These are phyloP conservation scores for Sitobion miscanthi DNA, from an alignment of 1,140 invertebrate species.

Conservation along the genomic window DNA sequence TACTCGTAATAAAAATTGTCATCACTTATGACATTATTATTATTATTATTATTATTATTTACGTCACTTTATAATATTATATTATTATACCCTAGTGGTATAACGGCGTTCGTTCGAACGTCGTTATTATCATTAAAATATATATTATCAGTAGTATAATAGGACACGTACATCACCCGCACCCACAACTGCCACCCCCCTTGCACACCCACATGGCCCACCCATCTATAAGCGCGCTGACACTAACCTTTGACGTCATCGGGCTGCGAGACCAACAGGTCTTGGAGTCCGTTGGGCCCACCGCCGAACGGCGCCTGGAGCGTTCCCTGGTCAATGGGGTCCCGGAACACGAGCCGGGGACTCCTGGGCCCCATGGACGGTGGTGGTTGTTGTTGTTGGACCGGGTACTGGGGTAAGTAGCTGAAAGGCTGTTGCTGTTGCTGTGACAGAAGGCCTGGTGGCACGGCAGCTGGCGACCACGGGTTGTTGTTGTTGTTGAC, in stretches of 20 bases:
- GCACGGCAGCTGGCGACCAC: conserved; percentile 30
- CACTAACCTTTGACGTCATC: conserved; percentile 59
- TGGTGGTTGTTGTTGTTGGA: conserved; percentile 58
- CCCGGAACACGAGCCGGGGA: conserved; percentile 66
- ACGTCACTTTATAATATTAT: neutral
- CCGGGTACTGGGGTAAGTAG: neutral
- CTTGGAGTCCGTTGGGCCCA: conserved; percentile 58
- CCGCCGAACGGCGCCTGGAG: conserved; percentile 59
- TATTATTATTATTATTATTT: neutral
- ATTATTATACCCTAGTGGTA: too few species aligned
- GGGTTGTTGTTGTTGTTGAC: neutral
- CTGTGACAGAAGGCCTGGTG: neutral
- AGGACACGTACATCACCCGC: neutral
- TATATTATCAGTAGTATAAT: neutral
- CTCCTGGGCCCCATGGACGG: conserved; percentile 66
- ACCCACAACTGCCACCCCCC: neutral
- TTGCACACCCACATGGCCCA: neutral
- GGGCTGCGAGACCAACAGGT: conserved; percentile 57
- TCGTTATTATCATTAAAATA: too few species aligned
- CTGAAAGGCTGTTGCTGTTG: neutral
- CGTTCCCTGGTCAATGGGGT: conserved; percentile 61
- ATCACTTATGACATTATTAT: neutral
- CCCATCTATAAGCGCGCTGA: neutral
- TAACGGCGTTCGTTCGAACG: too few species aligned
- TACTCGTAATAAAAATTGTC: conserved; percentile 3